These are phyloP conservation scores for Drosophila imparisetae DNA, from an alignment of 2,888 invertebrate species.

Conservation along the genomic window DNA sequence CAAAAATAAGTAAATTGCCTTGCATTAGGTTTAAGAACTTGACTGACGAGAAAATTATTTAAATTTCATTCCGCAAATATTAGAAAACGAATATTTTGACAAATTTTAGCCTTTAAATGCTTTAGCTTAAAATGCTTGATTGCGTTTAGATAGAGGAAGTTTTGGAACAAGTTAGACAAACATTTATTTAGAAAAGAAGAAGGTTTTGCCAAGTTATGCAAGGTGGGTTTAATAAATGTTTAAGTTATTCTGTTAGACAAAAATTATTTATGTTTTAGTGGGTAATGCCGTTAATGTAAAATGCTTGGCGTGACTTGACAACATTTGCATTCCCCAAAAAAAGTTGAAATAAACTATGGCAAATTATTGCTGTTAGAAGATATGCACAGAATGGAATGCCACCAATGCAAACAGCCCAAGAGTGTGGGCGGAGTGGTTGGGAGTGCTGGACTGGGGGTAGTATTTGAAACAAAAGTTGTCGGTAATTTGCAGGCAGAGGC, in stretches of 20 bases:
- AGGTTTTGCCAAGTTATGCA: not conserved
- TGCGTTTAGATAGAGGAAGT: not conserved
- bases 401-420: slow-evolving; percentile 22
- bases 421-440: not conserved
- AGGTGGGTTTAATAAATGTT: not conserved
- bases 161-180: not conserved
- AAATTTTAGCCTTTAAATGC: not conserved
- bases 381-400: slow-evolving; percentile 29
- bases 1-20: not conserved
- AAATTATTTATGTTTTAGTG: not conserved
- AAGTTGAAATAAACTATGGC: slow-evolving; percentile 10
- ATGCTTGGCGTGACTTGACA: not conserved
- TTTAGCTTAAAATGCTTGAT: not conserved
- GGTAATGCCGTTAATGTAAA: not conserved
- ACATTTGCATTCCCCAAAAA: not conserved
- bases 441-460: not conserved
- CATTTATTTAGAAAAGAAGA: not conserved
- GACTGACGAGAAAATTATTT: not conserved
- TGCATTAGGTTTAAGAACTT: not conserved
- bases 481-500: slow-evolving; percentile 59
- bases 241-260: not conserved
- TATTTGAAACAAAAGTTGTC: slow-evolving; percentile 57
- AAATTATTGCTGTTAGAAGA: slow-evolving; percentile 34
- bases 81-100: not conserved
- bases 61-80: not conserved